phyloP scores from a whole-genome alignment of 2,888 invertebrate genomes.

The Drosophila testacea region DNA sequence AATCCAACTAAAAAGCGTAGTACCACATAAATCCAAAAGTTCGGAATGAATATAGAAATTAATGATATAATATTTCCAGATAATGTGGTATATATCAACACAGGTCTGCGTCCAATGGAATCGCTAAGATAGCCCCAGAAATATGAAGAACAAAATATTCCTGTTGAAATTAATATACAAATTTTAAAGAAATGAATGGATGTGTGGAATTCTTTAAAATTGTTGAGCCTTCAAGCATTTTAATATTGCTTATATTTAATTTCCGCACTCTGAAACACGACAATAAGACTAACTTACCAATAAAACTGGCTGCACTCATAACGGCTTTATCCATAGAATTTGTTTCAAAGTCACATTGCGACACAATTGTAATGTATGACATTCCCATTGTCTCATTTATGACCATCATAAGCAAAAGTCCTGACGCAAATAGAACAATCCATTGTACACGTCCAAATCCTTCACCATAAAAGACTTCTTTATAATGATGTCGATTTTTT shows the following conservation, averaged over 20 bases:
- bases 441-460: constrained; percentile 89
- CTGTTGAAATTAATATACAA: constrained; percentile 59
- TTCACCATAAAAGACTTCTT: constrained; percentile 68
- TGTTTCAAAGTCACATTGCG: constrained; percentile 89
- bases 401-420: constrained; percentile 88
- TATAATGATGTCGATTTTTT: not conserved
- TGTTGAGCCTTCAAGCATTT: too few species aligned
- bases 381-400: constrained; percentile 90
- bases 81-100: constrained; percentile 86
- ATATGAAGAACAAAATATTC: constrained; percentile 87
- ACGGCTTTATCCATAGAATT: constrained; percentile 87
- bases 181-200: not conserved
- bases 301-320: constrained; percentile 88
- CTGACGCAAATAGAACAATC: constrained; percentile 87
- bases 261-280: not conserved
- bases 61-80: constrained; percentile 86
- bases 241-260: not conserved
- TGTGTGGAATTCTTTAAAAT: not conserved
- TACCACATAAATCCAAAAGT: constrained; percentile 86
- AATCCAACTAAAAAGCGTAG: constrained; percentile 86
- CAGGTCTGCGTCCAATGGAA: constrained; percentile 86
- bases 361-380: constrained; percentile 89
- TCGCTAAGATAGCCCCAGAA: constrained; percentile 88
- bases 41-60: constrained; percentile 86
- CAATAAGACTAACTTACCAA: constrained; percentile 85